A percentile compares a stretch with the other conserved stretches of the same genome.
These are phyloP conservation scores for Drosophila kanekoi DNA, from an alignment of 2,888 invertebrate genomes.

Conservation along the genomic window DNA sequence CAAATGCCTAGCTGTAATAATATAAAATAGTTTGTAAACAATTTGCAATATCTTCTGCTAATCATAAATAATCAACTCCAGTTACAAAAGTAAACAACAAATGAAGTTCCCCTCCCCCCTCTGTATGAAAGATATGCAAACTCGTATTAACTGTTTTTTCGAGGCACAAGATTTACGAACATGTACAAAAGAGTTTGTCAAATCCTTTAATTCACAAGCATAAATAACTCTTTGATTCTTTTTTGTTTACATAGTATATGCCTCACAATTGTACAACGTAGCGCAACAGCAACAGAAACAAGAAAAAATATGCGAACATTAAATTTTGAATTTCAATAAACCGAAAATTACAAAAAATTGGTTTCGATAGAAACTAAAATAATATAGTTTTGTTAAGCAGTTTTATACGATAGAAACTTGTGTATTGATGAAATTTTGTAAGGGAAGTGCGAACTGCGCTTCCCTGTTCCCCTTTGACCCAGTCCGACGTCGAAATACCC, in stretches of 20 bases:
- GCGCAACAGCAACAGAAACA: slow-evolving; percentile 31
- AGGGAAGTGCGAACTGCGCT: too few species aligned
- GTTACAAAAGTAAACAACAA: slow-evolving; percentile 15
- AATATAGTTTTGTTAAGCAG: too few species aligned
- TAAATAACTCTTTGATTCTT: slow-evolving; percentile 42
- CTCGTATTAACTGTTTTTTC: slow-evolving; percentile 23
- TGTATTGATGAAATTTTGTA: neutral
- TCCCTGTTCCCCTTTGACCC: too few species aligned
- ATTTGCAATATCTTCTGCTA: slow-evolving; percentile 52
- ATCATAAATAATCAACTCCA: slow-evolving; percentile 41
- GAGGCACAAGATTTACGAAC: slow-evolving; percentile 39
- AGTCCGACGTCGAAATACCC: too few species aligned
- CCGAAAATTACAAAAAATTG: slow-evolving; percentile 23
- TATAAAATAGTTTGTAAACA: slow-evolving; percentile 49
- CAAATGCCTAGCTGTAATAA: slow-evolving; percentile 32
- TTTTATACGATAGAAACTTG: too few species aligned
- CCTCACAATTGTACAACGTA: slow-evolving; percentile 66
- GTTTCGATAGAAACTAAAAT: slow-evolving; percentile 16
- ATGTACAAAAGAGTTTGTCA: slow-evolving; percentile 42
- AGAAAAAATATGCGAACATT: slow-evolving; percentile 27
- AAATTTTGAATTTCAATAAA: slow-evolving; percentile 67
- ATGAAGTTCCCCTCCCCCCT: slow-evolving; percentile 20
- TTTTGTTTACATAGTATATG: slow-evolving; percentile 55
- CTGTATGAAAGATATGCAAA: slow-evolving; percentile 30
- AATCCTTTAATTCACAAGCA: slow-evolving; percentile 39